Base-by-base conservation (phyloP, 2,888 invertebrate species). In the Patella caerulea region DNA sequence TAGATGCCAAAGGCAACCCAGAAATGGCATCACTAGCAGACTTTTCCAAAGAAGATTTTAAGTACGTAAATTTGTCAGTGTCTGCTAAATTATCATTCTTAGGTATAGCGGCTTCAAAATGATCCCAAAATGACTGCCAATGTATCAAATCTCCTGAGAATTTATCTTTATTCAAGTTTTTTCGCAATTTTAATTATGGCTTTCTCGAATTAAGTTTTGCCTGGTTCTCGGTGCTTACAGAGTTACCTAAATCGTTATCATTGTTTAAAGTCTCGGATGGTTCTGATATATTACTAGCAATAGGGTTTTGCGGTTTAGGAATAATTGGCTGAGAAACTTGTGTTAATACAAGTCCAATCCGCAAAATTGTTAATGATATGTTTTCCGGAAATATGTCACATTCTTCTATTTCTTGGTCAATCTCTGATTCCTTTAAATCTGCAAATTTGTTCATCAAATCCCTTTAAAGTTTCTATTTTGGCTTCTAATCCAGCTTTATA, bases 31-130 rank as follows among this genome's bases (percentile, higher is more conserved):
- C n/a, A 65, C 19, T 19, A 0, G 65, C 65, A 65, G 9, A 2
- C n/a, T 2, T 19, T 19, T n/a, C 19, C 17, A 65, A 65, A 19
- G 19, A 65, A 19, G 65, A 65, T 65, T 19, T n/a, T 65, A 65
- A 65, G n/a, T 65, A 65, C n/a, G n/a, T 65, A 15, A 65, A 65
- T 65, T 65, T 65, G 19, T 65, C 65, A 65, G 19, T 65, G 7
- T n/a, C n/a, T 19, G 65, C n/a, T 19, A 65, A 65, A 65, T n/a
- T 19, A 19, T 65, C n/a, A 19, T 65, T 65, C 19, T 3, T 59
- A 11, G 19, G 59, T 19, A 59, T 59, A 19, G 59, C 59, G 15
- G 59, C 59, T 59, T 65, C 19, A 15, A 65, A 65, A 19, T n/a
- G 12, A 19, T 65, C 19, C 65, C 65, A 65, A 65, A 65, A 65